Base-by-base conservation (phyloP, 2,113 vertebrate genomes). In the Lampris incognitus region DNA sequence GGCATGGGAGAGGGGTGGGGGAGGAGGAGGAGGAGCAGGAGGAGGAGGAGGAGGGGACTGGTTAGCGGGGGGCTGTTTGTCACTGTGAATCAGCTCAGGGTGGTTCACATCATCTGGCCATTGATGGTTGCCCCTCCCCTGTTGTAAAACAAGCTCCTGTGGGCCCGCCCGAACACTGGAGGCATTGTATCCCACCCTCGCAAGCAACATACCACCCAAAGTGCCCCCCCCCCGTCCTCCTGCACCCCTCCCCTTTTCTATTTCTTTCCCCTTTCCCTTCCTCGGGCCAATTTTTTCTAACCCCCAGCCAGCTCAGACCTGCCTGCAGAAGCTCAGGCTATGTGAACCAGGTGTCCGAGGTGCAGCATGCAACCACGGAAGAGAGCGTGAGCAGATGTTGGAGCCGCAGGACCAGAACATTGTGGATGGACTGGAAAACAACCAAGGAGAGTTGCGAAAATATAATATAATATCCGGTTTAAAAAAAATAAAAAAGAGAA, bases 131-230 rank as follows among this genome's bases (percentile, higher is more conserved):
- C 94, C 95, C 96, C 96, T 97, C 97, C 97, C 96, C 96, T 97
- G 97, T 95, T 98, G 97, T 99, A 98, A 98, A 98, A 98, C 97
- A 97, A 95, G 94, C 94, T 94, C 93, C 91, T 87, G 89, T 79
- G 93, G 93, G 91, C 92, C 92, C 85, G 73, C 65, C 79, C 90
- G 92, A 96, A 99, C 97, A 98, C 94, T 95, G 93, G 79, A 86
- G 82, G 94, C 95, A 97, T 98, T 99, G 97, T 99, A 93, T 74
- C 36, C 83, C 74, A 88, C 82, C 87, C 86, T 87, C 68, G 70
- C 87, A 67, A 85, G 90, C 94, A 92, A 95, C 90, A 95, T 98
- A 95, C 98, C 98, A 99, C 98, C 97, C 98, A 99, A 97, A 95
- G 96, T 96, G 93, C 82, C 74, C 94, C 94, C 94, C 94, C 40